Evolutionary conservation across 2,113 vertebrate species (phyloP), one percentile per base, ranked within the genome.

Genomic region (Alectura lathami): DNA sequence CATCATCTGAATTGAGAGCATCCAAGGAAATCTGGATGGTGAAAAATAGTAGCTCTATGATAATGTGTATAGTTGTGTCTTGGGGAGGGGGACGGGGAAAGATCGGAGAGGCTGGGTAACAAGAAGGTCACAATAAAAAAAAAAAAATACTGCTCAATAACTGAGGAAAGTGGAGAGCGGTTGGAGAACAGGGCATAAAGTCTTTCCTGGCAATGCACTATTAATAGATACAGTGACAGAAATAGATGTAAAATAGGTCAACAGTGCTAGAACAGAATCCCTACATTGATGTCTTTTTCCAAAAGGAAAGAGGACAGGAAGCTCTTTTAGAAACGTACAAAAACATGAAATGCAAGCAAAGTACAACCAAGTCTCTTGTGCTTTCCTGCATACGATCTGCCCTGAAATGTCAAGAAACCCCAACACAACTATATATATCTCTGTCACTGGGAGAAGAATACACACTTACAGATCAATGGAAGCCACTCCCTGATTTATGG

Each of bases 401-500:
- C 40, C 73, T 36, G 73, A 78, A 92, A 81, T 5, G 30, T 47
- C 51, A 82, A 88, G 74, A 88, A 48, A 78, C 47, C 50, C 22
- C 38, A 88, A 84, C 17, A 22, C 8, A 23, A 80, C 68, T 48
- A 50, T 85, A 50, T 85, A 34, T 43, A 23, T 83, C 56, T 84
- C 48, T 79, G 56, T 64, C 73, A 64, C 36, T 23, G 32, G 32
- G 73, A 86, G 90, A 27, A 88, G 30, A 84, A 91, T 45, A 89
- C 38, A 72, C 9, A 22, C n/a, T 72, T 72, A 56, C 4, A 92
- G 83, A 94, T 88, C 83, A 91, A 78, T 68, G 56, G 51, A 29
- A 94, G 27, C 34, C 76, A 93, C 73, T 88, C 78, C 45, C 62
- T 82, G 80, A 86, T 79, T 88, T 88, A 91, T 68, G 56, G 51